These are phyloP conservation scores for Drosophila diplacantha DNA, from an alignment of 2,888 invertebrate species.

Conservation along the genomic window DNA sequence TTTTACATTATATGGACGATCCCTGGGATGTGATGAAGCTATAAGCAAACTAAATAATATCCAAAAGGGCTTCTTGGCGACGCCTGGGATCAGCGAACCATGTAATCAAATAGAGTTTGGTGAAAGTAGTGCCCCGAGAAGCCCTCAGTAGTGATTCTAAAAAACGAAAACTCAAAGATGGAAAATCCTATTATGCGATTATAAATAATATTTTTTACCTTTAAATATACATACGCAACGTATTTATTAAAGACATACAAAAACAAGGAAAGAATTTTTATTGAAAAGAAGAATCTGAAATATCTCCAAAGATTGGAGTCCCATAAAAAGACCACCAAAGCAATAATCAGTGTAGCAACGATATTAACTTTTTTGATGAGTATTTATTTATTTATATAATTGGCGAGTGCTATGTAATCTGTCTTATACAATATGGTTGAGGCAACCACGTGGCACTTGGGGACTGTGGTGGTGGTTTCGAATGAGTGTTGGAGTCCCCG, in stretches of 20 bases:
- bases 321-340: background rate
- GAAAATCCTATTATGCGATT: conserved; percentile 41
- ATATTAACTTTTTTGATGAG: background rate
- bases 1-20: conserved; percentile 75
- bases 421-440: background rate
- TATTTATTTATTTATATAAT: background rate
- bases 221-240: conserved; percentile 61
- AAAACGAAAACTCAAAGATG: conserved; percentile 24
- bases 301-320: background rate
- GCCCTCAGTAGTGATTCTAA: conserved; percentile 48
- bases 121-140: background rate
- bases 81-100: conserved; percentile 5
- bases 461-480: background rate
- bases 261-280: background rate
- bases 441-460: background rate
- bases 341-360: background rate
- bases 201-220: conserved; percentile 48
- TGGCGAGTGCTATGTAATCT: background rate
- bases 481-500: background rate
- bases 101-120: conserved; percentile 6
- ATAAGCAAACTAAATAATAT: conserved; percentile 47
- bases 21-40: conserved; percentile 77
- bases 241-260: conserved; percentile 58
- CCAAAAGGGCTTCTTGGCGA: background rate
- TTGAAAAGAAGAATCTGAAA: background rate